A percentile compares a stretch with the other conserved stretches of the same genome.
Conservation (phyloP, 2,797 vertebrate genomes). For the Spheniscus humboldti region DNA sequence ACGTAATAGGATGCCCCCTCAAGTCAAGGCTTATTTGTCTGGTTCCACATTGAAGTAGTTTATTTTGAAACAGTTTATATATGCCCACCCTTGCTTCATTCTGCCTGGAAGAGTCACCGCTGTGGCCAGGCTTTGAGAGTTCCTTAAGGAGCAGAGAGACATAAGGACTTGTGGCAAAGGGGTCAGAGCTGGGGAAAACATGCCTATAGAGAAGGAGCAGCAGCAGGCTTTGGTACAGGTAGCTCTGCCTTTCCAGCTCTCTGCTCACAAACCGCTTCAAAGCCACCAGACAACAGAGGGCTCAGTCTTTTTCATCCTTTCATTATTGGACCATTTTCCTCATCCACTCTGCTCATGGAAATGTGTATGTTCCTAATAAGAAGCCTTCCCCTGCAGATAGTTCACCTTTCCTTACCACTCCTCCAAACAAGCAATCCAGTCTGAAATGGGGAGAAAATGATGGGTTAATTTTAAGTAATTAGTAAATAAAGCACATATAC, state of each 20-base stretch:
- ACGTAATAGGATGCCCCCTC: background rate
- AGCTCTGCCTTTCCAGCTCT: background rate
- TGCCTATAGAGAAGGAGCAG: background rate
- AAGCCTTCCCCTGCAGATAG: background rate
- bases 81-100: background rate
- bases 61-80: background rate
- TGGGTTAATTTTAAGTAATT: background rate
- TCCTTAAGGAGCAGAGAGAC: background rate
- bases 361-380: accelerated
- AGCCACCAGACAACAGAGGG: background rate
- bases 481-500: background rate
- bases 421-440: background rate
- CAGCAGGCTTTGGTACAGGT: background rate
- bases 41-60: background rate
- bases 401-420: background rate
- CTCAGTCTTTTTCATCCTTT: background rate
- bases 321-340: background rate
- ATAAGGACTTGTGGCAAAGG: background rate
- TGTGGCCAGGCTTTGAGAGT: background rate
- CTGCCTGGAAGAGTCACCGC: background rate
- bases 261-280: background rate
- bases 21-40: background rate
- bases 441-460: background rate
- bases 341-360: background rate
- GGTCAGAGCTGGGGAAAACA: background rate